These are phyloP conservation scores for Tortricodes alternella DNA, from an alignment of 2,888 invertebrate genomes.

Conservation along the genomic window DNA sequence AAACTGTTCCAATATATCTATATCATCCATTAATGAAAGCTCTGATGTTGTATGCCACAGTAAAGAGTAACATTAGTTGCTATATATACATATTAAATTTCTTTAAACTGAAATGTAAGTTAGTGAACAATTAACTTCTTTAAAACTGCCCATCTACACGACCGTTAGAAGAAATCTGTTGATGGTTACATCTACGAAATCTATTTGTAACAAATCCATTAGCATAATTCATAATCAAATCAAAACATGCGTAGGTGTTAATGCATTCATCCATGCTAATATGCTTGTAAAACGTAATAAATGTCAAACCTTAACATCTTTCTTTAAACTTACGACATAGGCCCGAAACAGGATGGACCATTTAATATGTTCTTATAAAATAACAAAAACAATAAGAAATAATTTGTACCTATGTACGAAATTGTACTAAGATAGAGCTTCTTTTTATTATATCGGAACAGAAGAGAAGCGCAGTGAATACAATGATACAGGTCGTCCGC, in stretches of 20 bases:
- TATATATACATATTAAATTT: no score
- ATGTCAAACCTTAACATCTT: conserved; percentile 12
- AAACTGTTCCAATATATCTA: no score
- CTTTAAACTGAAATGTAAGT: no score
- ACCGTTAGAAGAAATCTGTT: no score
- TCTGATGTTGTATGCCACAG: no score
- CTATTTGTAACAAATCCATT: conserved; percentile 7
- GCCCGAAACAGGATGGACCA: background rate
- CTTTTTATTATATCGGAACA: conserved; percentile 3
- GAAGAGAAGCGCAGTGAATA: background rate
- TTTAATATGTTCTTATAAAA: no score
- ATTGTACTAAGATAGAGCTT: background rate
- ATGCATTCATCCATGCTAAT: conserved; percentile 6
- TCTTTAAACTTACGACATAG: conserved; percentile 1
- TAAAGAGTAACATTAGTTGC: no score
- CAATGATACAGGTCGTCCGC: no score
- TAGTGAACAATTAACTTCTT: no score
- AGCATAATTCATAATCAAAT: conserved; percentile 1
- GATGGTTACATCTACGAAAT: conserved; percentile 3
- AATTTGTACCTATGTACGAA: background rate
- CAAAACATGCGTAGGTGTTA: conserved; percentile 12
- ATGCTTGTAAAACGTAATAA: conserved; percentile 18
- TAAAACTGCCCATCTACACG: no score
- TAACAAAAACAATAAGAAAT: no score
- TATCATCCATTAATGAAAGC: no score